These are phyloP conservation scores for Actinernus sp. DNA, from an alignment of 92 coral and sea anemone species.

Conservation along the genomic window DNA sequence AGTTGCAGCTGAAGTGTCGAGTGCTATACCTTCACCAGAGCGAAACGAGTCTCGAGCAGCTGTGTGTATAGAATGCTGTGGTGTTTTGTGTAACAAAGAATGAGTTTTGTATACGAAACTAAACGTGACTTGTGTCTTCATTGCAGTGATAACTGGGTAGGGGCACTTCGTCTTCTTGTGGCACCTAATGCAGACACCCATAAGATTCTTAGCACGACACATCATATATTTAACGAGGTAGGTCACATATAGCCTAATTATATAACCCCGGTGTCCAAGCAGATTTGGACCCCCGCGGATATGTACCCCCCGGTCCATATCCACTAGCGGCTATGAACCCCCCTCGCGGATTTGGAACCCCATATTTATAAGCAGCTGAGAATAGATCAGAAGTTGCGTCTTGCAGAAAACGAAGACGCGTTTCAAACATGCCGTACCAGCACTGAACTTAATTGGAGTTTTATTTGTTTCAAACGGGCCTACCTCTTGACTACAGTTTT, in stretches of 20 bases:
- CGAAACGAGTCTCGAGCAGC: no score
- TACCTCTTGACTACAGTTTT: no score
- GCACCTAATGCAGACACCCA: conserved; percentile 98
- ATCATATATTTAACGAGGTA: conserved; percentile 98
- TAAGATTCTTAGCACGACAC: conserved; percentile 87
- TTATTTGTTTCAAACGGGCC: no score
- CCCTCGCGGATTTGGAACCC: no score
- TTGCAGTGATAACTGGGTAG: conserved; percentile 86
- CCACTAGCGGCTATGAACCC: no score
- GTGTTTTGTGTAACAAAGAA: no score
- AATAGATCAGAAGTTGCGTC: background rate
- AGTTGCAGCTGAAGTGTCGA: no score
- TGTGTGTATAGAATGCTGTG: no score
- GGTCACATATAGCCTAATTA: background rate
- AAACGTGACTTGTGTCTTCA: background rate
- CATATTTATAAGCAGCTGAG: background rate
- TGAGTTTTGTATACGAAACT: background rate
- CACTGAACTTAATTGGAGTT: no score
- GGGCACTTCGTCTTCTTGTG: conserved; percentile 85
- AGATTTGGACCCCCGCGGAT: background rate
- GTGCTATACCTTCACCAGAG: no score
- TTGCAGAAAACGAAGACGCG: background rate
- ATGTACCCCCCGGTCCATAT: no score
- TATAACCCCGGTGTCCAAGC: background rate
- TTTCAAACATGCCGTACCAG: no score